Base-by-base conservation (phyloP, 1,140 invertebrate species). In the Bilobella aurantiaca region DNA sequence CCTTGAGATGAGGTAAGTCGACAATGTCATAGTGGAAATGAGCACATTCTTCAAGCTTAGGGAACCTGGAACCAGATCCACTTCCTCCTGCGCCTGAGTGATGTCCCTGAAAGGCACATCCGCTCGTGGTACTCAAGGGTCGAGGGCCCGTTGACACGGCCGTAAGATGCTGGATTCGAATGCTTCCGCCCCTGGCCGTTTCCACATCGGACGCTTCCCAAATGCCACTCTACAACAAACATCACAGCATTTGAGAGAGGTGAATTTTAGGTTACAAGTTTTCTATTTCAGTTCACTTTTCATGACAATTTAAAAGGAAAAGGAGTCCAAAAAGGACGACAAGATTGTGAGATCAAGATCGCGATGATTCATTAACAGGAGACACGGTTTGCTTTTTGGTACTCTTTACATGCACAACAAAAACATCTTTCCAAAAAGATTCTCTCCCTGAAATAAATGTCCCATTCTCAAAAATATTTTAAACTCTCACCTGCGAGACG, bases 11-110 rank as follows among this genome's bases (percentile, higher is more conserved):
- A 16, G 86, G 85, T 68, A 98, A 81, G 72, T 93, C 89, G 1
- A 96, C 92, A 70, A 89, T 83, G 74, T 96, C 94, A 77, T 97
- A 98, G 77, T 98, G 94, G 78, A 98, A 98, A 77, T 98, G 94
- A n/a, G 93, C 93, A 79, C 93, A 98, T 77, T 98, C 93, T 77
- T 96, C 91, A 65, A 98, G 81, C 76, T 93, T 94, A 5, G 93
- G 93, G 81, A 96, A 97, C 57, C 84, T 77, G 23, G 80, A 65
- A 71, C 76, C 69, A n/a, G 70, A 34, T 23, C 58, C 74, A 42
- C 69, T 67, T 34, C 3, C 42, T 14, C 61, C 21, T 21, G 30
- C 30, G n/a, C n/a, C 18, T 57, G 65, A 53, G 23, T 34, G 37
- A 42, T 42, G 34, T 18, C 34, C 34, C 8, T 42, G 49, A 53